Evolutionary conservation across 2,113 vertebrate genomes (phyloP), one percentile per base, ranked within the genome.

Genomic region (Nerophis lumbriciformis): DNA sequence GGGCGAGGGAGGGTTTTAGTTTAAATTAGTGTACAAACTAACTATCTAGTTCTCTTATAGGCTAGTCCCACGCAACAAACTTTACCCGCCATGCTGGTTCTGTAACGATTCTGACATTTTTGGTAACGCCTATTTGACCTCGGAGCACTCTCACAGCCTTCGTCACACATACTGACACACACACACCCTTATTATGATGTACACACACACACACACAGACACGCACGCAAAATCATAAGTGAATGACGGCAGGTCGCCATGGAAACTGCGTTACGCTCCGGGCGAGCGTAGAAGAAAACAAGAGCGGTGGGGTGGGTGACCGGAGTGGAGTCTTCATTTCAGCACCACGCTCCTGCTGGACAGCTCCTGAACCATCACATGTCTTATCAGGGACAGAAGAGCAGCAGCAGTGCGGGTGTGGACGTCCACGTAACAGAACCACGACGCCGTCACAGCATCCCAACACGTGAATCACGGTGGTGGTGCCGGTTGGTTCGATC

Each of bases 211-310:
- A 21, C 56, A 13, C 61, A 39, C 68, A 44, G 68, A 65, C 69
- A 52, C 66, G n/a, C 72, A 19, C 66, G 21, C 28, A 28, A 28
- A 84, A 77, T 83, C 77, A 82, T 87, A 86, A 87, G 75, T 79
- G 75, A 81, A 89, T 94, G 92, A 94, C 92, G 92, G 89, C 85
- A 91, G 77, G 91, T 94, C 87, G 87, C 88, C 85, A 92, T 92
- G 91, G 92, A 90, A 91, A 92, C 92, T 81, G 87, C 74, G 90
- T 90, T 92, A 91, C 91, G 90, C 92, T 90, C 77, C 81, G 74
- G 84, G 90, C 86, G 80, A 76, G 83, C 75, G 87, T 73, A 83
- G 87, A 84, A 91, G 90, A 90, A 89, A 91, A 91, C 86, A 89
- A 82, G 85, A 81, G 84, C 71, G 87, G 63, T 77, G 79, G 85